Conservation (phyloP, 2,113 vertebrate genomes). For the Calyptomena viridis region DNA sequence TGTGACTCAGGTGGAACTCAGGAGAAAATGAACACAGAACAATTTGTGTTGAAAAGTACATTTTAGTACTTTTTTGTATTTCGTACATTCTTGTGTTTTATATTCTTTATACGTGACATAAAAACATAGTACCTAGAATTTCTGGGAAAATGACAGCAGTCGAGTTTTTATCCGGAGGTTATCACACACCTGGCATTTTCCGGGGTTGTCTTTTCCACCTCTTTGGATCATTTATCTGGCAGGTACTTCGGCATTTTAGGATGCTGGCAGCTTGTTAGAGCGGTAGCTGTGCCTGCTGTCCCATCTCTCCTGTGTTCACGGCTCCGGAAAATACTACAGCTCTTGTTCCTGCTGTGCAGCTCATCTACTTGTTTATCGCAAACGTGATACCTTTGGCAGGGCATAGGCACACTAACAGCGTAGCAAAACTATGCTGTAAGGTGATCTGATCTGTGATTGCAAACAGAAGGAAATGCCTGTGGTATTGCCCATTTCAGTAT, state of each 20-base stretch:
- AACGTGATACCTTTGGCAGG: background rate
- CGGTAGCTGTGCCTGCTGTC: background rate
- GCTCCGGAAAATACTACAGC: background rate
- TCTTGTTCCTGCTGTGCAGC: background rate
- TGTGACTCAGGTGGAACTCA: rapidly evolving
- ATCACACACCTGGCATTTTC: background rate
- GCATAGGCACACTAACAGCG: rapidly evolving
- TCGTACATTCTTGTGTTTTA: rapidly evolving
- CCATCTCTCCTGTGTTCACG: rapidly evolving
- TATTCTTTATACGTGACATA: rapidly evolving
- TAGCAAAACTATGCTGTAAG: rapidly evolving
- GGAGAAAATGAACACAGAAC: background rate
- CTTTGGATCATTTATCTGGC: background rate
- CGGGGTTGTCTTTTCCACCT: rapidly evolving
- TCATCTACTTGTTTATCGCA: background rate
- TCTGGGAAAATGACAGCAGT: background rate
- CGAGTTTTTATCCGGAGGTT: background rate
- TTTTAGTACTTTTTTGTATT: no score
- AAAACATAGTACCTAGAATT: rapidly evolving
- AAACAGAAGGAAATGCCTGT: rapidly evolving
- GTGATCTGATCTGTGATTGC: background rate
- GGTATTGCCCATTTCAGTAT: rapidly evolving
- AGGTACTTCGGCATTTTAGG: background rate
- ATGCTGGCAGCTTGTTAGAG: background rate
- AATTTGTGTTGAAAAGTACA: background rate